These are phyloP conservation scores for Drosophila austrosaltans DNA, from an alignment of 2,888 invertebrate genomes.

Conservation along the genomic window DNA sequence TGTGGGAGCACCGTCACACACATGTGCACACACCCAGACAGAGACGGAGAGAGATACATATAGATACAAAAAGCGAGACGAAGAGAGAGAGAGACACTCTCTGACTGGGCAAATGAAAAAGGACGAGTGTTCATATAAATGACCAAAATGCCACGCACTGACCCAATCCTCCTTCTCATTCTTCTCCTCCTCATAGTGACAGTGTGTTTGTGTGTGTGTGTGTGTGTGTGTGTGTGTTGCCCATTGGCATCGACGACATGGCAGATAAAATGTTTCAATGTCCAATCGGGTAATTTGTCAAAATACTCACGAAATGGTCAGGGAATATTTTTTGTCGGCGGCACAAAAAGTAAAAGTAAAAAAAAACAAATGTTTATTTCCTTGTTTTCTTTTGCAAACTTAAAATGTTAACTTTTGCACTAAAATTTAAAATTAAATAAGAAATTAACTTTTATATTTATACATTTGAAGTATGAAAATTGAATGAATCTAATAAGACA, in stretches of 20 bases:
- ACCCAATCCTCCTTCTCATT: slow-evolving; percentile 60
- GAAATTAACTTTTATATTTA: neutral
- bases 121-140: slow-evolving; percentile 81
- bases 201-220: neutral
- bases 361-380: neutral
- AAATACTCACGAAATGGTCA: slow-evolving; percentile 70
- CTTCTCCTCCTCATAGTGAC: neutral
- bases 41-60: slow-evolving; percentile 1
- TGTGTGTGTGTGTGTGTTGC: slow-evolving; percentile 30
- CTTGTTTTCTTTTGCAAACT: neutral
- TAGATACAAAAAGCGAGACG: neutral
- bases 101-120: slow-evolving; percentile 72
- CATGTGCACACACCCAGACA: slow-evolving; percentile 51
- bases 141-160: slow-evolving; percentile 80
- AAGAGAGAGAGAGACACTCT: slow-evolving; percentile 33
- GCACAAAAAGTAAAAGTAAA: slow-evolving; percentile 21
- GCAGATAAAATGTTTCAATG: slow-evolving; percentile 82
- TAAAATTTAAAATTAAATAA: neutral
- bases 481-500: too few species aligned
- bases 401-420: neutral
- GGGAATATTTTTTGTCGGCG: slow-evolving; percentile 40
- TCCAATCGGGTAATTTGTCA: slow-evolving; percentile 82
- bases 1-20: slow-evolving; percentile 34
- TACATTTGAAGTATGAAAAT: too few species aligned
- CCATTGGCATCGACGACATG: slow-evolving; percentile 74